Evolutionary conservation across 2,888 invertebrate genomes (phyloP).

Genomic region (Argyresthia albistria): DNA sequence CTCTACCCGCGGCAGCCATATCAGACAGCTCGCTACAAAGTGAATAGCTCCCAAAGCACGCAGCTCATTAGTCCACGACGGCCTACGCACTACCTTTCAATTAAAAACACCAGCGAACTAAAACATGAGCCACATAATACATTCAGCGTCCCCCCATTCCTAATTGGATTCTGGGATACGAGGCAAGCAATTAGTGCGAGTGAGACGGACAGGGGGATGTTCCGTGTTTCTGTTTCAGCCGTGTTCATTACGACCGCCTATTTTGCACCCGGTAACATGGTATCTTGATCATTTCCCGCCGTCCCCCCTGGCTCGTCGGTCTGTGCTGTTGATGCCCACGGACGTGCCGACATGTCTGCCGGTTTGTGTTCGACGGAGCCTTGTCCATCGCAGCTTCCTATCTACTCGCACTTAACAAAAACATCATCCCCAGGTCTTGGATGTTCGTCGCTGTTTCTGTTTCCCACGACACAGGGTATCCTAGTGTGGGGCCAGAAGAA

Average conservation of each 20-base stretch:
- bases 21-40: constrained; percentile 9
- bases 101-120: constrained; percentile 52
- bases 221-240: not conserved
- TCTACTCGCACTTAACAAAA: no score
- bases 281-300: not conserved
- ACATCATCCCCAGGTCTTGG: no score
- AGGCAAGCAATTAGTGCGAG: constrained; percentile 49
- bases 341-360: not conserved
- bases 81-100: constrained; percentile 58
- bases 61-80: constrained; percentile 34
- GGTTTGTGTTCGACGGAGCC: constrained; percentile 1
- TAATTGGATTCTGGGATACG: constrained; percentile 59
- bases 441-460: no score
- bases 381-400: no score
- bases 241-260: constrained; percentile 2
- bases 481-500: no score
- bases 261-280: constrained; percentile 15
- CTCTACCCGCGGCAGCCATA: not conserved
- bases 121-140: constrained; percentile 53
- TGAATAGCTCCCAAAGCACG: constrained; percentile 23
- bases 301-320: no score
- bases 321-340: not conserved
- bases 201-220: constrained; percentile 21
- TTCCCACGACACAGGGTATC: no score
- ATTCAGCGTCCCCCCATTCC: constrained; percentile 41